Evolutionary conservation across 2,113 vertebrate species (phyloP), one percentile per base, ranked within the genome.

Genomic region (Brevimyrus niger): DNA sequence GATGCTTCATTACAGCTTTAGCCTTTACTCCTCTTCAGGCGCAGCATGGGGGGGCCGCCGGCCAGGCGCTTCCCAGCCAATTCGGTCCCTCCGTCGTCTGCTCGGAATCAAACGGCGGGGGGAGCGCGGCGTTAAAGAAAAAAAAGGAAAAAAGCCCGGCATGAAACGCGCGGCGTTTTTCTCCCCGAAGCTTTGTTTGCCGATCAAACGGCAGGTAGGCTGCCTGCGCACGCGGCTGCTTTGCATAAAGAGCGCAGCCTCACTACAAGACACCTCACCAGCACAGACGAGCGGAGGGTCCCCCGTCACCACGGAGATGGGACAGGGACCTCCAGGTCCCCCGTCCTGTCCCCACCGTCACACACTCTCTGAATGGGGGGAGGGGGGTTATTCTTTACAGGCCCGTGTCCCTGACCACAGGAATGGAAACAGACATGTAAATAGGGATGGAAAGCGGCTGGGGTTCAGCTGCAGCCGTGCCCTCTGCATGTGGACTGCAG

Each of bases 1-100:
- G 38, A 85, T 55, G 80, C 35, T 89, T 84, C 51, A 89, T 85
- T 58, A 51, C 88, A 42, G 53, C 82, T 89, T 89, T 85, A 89
- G 35, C 82, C 80, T 48, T 48, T 61, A 84, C 42, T 84, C 88
- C 83, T 42, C n/a, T 55, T 76, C 88, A 23, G 50, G 73, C 76
- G 0, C 73, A 42, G 73, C 88, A 51, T 53, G 76, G 46, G 50
- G 51, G 47, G 46, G 46, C 73, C 51, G 48, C 17, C 21, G 48
- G 73, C 73, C 65, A 83, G 51, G 80, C 48, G 4, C 88, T 55
- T 61, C 50, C 80, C 88, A 61, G 88, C 76, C 88, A 89, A 89
- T 83, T 89, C 51, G 38, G 42, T 80, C 73, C 73, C 73, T 80
- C 17, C 35, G 17, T 80, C 73, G 73, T 42, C 73, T 80, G 80